Base-by-base conservation (phyloP, 2,888 invertebrate genomes). In the Elegia similella region DNA sequence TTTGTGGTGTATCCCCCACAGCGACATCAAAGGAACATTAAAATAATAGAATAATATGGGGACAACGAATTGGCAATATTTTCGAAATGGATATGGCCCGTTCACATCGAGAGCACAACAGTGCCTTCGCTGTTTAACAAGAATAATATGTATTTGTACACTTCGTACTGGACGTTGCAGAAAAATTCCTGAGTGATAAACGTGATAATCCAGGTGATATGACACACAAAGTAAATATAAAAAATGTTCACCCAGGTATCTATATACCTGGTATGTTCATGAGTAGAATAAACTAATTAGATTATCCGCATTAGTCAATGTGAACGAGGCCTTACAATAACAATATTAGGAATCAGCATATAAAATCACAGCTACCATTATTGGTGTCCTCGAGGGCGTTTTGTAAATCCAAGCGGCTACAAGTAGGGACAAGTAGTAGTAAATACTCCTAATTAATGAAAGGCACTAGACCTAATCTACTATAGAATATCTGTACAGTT, bases 381-480 rank as follows among this genome's bases (percentile, higher is more conserved):
- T 64, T 70, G 66, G 66, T 67, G 66, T 72, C 61, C 55, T 57
- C 62, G 57, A 59, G 61, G 59, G 52, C 7, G 30, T 52, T 52
- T 54, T 55, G 15, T 42, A 34, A 1, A 30, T 15, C 15, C n/a
- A 38, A 30, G 58, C 59, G 61, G 59, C n/a, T 38, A 61, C 59
- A 55, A 59, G 38, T n/a, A 12, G 38, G 38, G 10, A 38, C 38
- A 38, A 59, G 59, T 61, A 61, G 63, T 63, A 64, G 78, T 80
- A 84, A 82, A 82, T 83, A 88, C 82, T 75, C 73, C 82, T 86
- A 84, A 79, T 73, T 75, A 75, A 75, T 78, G 78, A 79, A 90
- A 90, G 89, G 89, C 89, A 89, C 89, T 89, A 79, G 80, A 86
- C 85, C 85, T 88, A 88, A 77, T 76, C 86, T 88, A 89, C 84